A percentile compares a stretch with the other conserved stretches of the same genome.
phyloP scores from a whole-genome alignment of 2,113 vertebrate species.

The Passer montanus region DNA sequence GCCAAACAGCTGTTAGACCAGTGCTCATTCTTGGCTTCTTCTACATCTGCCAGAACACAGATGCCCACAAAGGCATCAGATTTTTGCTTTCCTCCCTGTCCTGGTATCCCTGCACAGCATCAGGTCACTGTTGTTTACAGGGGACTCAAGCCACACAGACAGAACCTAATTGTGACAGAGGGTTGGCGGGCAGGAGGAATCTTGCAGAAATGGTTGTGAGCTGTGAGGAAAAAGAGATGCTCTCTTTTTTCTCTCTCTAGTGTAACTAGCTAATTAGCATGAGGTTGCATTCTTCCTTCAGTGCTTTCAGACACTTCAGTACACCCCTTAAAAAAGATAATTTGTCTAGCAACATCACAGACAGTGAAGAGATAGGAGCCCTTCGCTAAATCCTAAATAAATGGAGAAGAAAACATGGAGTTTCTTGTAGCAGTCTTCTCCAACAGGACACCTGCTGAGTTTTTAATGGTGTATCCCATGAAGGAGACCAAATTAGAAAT shows the following conservation, averaged over 20 bases:
- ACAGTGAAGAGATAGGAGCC: rapidly evolving
- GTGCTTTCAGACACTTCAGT: not conserved
- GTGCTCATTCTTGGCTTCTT: not conserved
- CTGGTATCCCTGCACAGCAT: not conserved
- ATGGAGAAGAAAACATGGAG: not conserved
- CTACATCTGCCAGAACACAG: not conserved
- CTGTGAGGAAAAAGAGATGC: not conserved
- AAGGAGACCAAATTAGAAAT: not conserved
- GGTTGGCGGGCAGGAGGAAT: not conserved
- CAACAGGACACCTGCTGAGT: not conserved
- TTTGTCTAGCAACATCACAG: not conserved
- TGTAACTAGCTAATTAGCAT: not conserved
- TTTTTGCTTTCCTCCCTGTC: not conserved
- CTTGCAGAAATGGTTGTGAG: not conserved
- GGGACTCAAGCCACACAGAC: too few relatives aligned
- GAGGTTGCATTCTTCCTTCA: not conserved
- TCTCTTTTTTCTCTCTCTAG: too few relatives aligned
- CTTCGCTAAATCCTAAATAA: not conserved
- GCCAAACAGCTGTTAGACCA: not conserved
- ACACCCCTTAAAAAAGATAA: not conserved
- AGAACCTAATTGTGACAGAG: not conserved
- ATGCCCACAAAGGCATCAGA: not conserved
- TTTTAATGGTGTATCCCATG: not conserved
- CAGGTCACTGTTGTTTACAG: not conserved
- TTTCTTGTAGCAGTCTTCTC: not conserved